Base-by-base conservation (phyloP, 2,888 invertebrate species). In the Drosophila stalkeri region DNA sequence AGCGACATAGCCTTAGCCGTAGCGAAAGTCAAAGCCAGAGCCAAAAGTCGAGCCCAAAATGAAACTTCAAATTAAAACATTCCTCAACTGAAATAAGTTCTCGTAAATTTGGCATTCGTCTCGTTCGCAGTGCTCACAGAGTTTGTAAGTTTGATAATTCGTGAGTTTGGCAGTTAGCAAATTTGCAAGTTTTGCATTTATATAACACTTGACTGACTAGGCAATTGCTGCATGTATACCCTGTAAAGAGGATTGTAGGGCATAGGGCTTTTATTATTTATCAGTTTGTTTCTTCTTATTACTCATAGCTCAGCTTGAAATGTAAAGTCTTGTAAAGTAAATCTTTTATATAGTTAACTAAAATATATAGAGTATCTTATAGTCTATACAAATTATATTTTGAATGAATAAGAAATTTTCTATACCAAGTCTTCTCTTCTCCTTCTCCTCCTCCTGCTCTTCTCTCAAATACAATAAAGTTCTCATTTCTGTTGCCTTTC, bases 61-160 rank as follows among this genome's bases (percentile, higher is more conserved):
- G 33, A 65, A 71, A 81, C 73, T 84, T 82, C 56, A 89, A 86
- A 89, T 86, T 89, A 89, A 87, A 89, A 87, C 90, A 86, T 86
- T 89, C 88, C 81, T 77, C 51, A 43, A 16, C 33, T 6, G 12
- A 23, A 57, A 57, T 57, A 71, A 77, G 72, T 69, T 84, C 41
- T 46, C 41, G 31, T 6, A 49, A 61, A 70, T 47, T 49, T 18
- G 39, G 14, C 57, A 23, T 54, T 66, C 67, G 52, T 76, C 61
- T 66, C 59, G 47, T 12, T 64, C 20, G 18, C 35, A 52, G 16
- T 16, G 27, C 14, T 31, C 14, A 1, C 8, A 14, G 37, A 37
- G 37, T 37, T 37, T 12, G 4, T 33, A 37, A 54, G 33, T 20
- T 61, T 33, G 33, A 43, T 14, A 59, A 44, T 37, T 56, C 20